These are phyloP conservation scores for Drosophila leontia DNA, from an alignment of 1,140 invertebrate species.

Conservation along the genomic window DNA sequence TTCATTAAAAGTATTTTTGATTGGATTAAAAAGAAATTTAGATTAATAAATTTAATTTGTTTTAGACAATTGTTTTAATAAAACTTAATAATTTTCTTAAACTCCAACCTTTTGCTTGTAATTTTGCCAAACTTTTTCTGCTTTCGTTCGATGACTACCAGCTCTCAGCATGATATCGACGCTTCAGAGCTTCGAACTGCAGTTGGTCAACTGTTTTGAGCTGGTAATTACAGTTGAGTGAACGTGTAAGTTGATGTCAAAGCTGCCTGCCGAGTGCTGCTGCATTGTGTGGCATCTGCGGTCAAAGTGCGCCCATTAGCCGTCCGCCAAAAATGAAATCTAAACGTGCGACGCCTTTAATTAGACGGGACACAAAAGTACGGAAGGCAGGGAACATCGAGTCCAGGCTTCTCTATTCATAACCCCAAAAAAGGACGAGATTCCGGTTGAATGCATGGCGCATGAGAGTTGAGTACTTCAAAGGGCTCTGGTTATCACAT, in stretches of 20 bases:
- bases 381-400: conserved; percentile 19
- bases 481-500: conserved; percentile 71
- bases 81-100: too few species aligned
- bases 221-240: conserved; percentile 66
- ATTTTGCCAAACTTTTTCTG: background rate
- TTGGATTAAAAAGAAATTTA: background rate
- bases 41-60: too few species aligned
- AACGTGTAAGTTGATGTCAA: conserved; percentile 21
- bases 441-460: conserved; percentile 17
- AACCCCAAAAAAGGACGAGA: background rate
- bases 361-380: conserved; percentile 52
- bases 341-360: conserved; percentile 77
- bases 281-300: conserved; percentile 55
- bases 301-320: conserved; percentile 73
- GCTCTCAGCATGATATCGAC: conserved; percentile 62
- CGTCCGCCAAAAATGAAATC: conserved; percentile 75
- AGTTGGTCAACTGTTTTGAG: conserved; percentile 64
- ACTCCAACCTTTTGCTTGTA: background rate
- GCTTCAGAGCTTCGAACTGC: conserved; percentile 51
- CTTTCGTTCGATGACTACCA: background rate
- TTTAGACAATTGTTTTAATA: background rate
- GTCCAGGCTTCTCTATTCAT: background rate
- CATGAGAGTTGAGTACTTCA: conserved; percentile 53
- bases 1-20: background rate
- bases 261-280: conserved; percentile 8